Percentiles rank a stretch among this genome's conserved stretches.
These are phyloP conservation scores for Tetragonula clypearis DNA, from an alignment of 1,140 invertebrate species.

Conservation along the genomic window DNA sequence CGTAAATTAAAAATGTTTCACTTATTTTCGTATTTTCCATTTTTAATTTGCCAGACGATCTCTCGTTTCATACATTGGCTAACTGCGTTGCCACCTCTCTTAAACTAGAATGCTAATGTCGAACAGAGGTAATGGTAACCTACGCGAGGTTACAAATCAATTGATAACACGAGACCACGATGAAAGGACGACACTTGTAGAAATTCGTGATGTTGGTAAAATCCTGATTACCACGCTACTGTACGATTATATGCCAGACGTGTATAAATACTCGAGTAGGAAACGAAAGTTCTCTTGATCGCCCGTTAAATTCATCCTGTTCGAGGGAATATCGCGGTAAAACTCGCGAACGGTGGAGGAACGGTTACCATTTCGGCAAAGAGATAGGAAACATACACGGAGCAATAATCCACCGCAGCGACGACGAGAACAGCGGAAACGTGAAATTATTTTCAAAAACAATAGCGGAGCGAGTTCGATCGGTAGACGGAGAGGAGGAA, in stretches of 20 bases:
- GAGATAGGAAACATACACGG: background rate
- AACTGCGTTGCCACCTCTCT: too few relatives aligned
- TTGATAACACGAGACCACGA: background rate
- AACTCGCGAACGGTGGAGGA: background rate
- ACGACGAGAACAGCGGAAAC: background rate
- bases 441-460: slow-evolving; percentile 45
- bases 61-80: background rate
- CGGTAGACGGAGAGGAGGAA: too few relatives aligned
- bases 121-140: too few relatives aligned
- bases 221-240: too few relatives aligned
- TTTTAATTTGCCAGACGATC: background rate
- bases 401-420: background rate
- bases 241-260: background rate
- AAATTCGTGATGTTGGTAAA: background rate
- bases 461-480: slow-evolving; percentile 29
- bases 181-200: too few relatives aligned
- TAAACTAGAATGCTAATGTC: too few relatives aligned
- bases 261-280: background rate
- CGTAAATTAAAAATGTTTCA: slow-evolving; percentile 17
- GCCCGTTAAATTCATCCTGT: background rate
- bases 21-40: background rate
- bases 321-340: background rate
- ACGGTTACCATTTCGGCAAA: background rate
- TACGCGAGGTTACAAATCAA: background rate
- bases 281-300: background rate